Evolutionary conservation across 2,797 vertebrate genomes (phyloP).

Genomic region (Toxotes lorentzi): DNA sequence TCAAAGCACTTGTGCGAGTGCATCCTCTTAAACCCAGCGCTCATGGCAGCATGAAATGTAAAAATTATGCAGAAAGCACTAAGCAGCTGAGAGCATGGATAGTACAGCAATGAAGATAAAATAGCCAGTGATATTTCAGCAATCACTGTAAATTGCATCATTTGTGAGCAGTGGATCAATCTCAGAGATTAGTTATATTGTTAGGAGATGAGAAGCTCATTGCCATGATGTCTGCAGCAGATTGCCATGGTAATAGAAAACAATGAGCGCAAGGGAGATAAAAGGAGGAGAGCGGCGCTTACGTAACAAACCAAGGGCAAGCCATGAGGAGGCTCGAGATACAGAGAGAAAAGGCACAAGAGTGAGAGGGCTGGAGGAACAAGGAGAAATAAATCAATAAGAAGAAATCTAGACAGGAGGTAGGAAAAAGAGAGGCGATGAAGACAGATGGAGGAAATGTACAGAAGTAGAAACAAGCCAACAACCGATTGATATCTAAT

Average conservation of each 20-base stretch:
- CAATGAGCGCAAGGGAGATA: constrained; percentile 55
- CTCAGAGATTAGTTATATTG: constrained; percentile 58
- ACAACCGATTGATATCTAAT: constrained; percentile 53
- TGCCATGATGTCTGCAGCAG: constrained; percentile 48
- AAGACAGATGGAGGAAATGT: constrained; percentile 66
- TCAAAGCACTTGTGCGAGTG: constrained; percentile 56
- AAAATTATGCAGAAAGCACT: constrained; percentile 57
- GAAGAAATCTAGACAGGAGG: constrained; percentile 58
- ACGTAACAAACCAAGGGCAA: constrained; percentile 72
- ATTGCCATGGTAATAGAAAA: constrained; percentile 73
- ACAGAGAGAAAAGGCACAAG: constrained; percentile 45
- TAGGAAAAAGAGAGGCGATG: constrained; percentile 44
- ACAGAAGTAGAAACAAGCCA: constrained; percentile 62
- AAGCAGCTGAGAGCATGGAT: constrained; percentile 35
- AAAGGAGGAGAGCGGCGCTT: constrained; percentile 62
- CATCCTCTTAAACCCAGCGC: constrained; percentile 54
- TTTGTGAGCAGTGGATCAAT: constrained; percentile 54
- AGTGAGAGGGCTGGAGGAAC: constrained; percentile 52
- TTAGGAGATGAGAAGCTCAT: constrained; percentile 59
- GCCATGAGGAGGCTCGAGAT: constrained; percentile 53
- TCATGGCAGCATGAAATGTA: constrained; percentile 52
- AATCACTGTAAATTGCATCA: constrained; percentile 61
- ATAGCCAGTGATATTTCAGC: constrained; percentile 39
- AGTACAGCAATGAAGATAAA: constrained; percentile 58
- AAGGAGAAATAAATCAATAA: constrained; percentile 67